Evolutionary conservation across 2,797 vertebrate genomes (phyloP).

Genomic region (Channallabes apus): DNA sequence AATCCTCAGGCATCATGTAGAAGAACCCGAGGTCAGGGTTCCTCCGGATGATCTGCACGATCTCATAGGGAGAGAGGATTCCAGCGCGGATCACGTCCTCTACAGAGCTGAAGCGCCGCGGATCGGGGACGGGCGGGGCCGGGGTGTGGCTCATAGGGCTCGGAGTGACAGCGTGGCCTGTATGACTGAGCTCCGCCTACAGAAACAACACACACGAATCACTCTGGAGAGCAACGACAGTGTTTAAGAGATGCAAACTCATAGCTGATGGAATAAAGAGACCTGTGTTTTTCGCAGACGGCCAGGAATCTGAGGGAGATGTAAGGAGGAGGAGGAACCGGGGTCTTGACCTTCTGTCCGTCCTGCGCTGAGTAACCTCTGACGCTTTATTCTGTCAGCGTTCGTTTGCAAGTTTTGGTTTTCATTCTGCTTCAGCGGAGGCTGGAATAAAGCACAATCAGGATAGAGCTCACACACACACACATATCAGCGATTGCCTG

Average conservation of each 20-base stretch:
- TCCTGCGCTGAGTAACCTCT: slow-evolving; percentile 64
- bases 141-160: slow-evolving; percentile 41
- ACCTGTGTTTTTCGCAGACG: slow-evolving; percentile 69
- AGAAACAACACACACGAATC: slow-evolving; percentile 7
- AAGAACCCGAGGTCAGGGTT: slow-evolving; percentile 77
- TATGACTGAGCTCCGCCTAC: slow-evolving; percentile 52
- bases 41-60: slow-evolving; percentile 68
- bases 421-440: no score
- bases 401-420: slow-evolving; percentile 58
- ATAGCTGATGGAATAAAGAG: background rate
- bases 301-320: slow-evolving; percentile 59
- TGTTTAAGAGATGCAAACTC: no score
- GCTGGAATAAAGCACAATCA: no score
- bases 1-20: slow-evolving; percentile 69
- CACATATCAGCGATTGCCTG: no score
- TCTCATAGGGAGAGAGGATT: slow-evolving; percentile 68
- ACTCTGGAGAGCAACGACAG: background rate
- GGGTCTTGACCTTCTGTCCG: slow-evolving; percentile 46
- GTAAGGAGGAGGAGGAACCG: slow-evolving; percentile 49
- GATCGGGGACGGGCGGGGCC: slow-evolving; percentile 36
- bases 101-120: slow-evolving; percentile 56
- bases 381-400: slow-evolving; percentile 64
- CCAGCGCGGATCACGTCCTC: slow-evolving; percentile 72
- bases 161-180: slow-evolving; percentile 52
- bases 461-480: no score